A percentile compares a stretch with the other conserved stretches of the same genome.
These are phyloP conservation scores for Budorcas taxicolor DNA, from an alignment of 2,113 vertebrate genomes.

Conservation along the genomic window DNA sequence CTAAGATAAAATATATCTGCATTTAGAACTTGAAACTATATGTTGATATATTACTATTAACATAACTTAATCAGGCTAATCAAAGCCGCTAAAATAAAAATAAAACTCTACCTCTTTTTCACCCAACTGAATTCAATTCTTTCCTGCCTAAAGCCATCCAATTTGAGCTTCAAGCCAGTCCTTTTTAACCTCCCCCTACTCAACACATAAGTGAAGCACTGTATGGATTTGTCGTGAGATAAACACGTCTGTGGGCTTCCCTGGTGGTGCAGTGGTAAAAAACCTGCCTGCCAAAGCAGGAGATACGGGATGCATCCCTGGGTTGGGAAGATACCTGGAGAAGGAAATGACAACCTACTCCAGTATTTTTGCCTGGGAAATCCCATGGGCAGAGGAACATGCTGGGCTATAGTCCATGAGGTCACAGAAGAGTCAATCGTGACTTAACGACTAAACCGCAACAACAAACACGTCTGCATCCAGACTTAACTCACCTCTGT, in stretches of 20 bases:
- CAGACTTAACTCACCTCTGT: neutral
- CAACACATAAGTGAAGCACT: neutral
- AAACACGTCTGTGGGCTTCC: neutral
- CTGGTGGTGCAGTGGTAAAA: neutral
- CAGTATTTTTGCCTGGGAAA: neutral
- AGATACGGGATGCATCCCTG: neutral
- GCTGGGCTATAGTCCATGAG: neutral
- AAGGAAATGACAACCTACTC: neutral
- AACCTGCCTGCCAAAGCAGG: neutral
- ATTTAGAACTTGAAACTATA: neutral
- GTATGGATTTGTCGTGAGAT: neutral
- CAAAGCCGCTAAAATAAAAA: neutral
- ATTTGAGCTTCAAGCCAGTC: neutral
- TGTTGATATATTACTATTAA: neutral
- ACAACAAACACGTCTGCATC: neutral
- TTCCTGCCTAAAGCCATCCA: neutral
- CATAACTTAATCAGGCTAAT: neutral
- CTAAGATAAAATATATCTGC: neutral
- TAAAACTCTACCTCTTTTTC: neutral
- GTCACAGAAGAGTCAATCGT: neutral
- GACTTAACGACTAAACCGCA: neutral
- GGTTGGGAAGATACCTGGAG: neutral
- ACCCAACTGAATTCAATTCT: neutral
- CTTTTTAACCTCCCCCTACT: neutral
- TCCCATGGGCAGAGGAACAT: neutral